Evolutionary conservation across 2,888 invertebrate species (phyloP).

Genomic region (Timandra comae): DNA sequence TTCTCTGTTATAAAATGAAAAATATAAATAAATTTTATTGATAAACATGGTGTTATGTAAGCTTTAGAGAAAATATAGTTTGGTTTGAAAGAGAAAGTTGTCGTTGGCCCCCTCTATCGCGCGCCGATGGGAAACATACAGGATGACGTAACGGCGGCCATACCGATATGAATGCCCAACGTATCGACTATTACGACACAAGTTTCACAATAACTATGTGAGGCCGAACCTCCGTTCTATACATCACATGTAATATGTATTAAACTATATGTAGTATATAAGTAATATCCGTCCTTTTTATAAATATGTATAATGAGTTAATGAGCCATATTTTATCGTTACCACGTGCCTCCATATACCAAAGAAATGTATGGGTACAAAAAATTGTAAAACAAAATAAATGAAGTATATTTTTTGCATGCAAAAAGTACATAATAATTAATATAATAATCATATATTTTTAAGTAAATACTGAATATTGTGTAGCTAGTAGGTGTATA

Average conservation of each 20-base stretch:
- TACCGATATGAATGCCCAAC: neutral
- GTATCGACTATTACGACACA: neutral
- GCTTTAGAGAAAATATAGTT: neutral
- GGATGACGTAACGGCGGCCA: neutral
- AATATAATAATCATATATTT: conserved; percentile 5
- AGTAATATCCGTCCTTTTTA: conserved; percentile 44
- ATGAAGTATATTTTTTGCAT: conserved; percentile 50
- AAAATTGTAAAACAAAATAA: conserved; percentile 29
- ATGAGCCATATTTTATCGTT: conserved; percentile 43
- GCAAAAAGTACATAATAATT: conserved; percentile 37
- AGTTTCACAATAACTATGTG: neutral
- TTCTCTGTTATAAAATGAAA: no score
- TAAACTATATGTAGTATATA: conserved; percentile 17
- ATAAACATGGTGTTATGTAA: no score
- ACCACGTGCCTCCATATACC: conserved; percentile 53
- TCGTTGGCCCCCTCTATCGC: conserved; percentile 3
- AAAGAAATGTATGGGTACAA: conserved; percentile 65
- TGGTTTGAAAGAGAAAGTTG: conserved; percentile 12
- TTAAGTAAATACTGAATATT: conserved; percentile 14
- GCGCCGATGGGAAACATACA: neutral
- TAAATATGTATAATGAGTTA: no score
- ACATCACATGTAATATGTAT: no score
- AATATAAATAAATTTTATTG: no score
- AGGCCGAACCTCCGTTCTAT: neutral
- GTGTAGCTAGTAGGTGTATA: conserved; percentile 28